phyloP scores from a whole-genome alignment of 1,140 invertebrate genomes.

The Tetranychus urticae region DNA sequence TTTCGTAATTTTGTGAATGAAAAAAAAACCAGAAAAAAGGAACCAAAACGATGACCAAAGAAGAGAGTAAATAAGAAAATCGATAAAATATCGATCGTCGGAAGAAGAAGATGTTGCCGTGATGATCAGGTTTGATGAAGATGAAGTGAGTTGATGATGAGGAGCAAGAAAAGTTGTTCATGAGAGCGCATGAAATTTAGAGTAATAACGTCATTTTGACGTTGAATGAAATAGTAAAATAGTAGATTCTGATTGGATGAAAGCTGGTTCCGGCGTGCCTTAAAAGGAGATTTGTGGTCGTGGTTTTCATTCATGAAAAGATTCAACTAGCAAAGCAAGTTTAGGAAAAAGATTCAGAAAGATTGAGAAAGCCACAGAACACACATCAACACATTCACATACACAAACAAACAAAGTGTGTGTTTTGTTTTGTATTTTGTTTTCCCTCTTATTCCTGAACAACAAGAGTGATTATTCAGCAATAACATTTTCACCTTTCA shows the following conservation, averaged over 20 bases:
- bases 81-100: no score
- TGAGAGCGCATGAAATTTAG: background rate
- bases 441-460: background rate
- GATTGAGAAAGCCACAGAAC: background rate
- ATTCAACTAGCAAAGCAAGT: background rate
- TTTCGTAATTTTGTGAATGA: no score
- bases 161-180: no score
- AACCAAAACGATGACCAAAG: no score
- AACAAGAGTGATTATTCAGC: background rate
- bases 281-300: background rate
- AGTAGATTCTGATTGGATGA: background rate
- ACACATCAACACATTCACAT: no score
- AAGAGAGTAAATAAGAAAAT: no score
- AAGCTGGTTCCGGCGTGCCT: background rate
- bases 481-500: background rate
- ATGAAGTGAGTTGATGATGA: no score
- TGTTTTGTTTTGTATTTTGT: background rate
- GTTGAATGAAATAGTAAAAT: background rate
- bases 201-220: slow-evolving; percentile 3
- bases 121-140: no score
- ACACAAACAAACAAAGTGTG: background rate
- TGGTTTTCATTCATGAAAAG: background rate
- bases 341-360: background rate
- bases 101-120: no score
- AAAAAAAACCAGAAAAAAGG: no score